A percentile compares a stretch with the other conserved stretches of the same genome.
These are phyloP conservation scores for Plagodis dolabraria DNA, from an alignment of 2,888 invertebrate genomes.

Conservation along the genomic window DNA sequence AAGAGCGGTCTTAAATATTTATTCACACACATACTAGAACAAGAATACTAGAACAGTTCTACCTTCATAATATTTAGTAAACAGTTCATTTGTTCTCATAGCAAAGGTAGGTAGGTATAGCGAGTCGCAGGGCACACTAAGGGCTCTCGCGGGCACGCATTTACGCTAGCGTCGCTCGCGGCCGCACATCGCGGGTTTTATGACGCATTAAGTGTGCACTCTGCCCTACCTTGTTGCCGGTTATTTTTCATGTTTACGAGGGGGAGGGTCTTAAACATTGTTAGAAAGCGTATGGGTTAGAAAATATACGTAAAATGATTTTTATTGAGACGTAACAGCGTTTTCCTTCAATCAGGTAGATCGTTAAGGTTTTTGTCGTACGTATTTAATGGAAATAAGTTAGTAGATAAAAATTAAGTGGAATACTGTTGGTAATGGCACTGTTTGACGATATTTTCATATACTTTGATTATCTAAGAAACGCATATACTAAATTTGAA, in stretches of 20 bases:
- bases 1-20: too few relatives aligned
- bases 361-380: too few relatives aligned
- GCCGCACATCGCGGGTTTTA: conserved; percentile 36
- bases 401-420: too few relatives aligned
- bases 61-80: background rate
- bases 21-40: too few relatives aligned
- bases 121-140: conserved; percentile 14
- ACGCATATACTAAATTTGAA: too few relatives aligned
- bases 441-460: too few relatives aligned
- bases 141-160: conserved; percentile 31
- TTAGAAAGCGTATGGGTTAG: background rate
- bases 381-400: too few relatives aligned
- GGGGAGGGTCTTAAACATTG: conserved; percentile 6
- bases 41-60: too few relatives aligned
- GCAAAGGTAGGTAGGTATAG: conserved; percentile 12
- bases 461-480: too few relatives aligned
- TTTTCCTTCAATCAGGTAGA: too few relatives aligned
- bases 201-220: conserved; percentile 32
- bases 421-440: too few relatives aligned
- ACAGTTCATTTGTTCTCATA: conserved; percentile 6
- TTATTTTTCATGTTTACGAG: conserved; percentile 28
- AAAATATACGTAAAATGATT: background rate
- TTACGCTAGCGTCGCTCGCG: conserved; percentile 33
- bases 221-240: conserved; percentile 26
- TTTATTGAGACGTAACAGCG: background rate